Base-by-base conservation (phyloP, 2,113 vertebrate species). In the Carlito syrichta region DNA sequence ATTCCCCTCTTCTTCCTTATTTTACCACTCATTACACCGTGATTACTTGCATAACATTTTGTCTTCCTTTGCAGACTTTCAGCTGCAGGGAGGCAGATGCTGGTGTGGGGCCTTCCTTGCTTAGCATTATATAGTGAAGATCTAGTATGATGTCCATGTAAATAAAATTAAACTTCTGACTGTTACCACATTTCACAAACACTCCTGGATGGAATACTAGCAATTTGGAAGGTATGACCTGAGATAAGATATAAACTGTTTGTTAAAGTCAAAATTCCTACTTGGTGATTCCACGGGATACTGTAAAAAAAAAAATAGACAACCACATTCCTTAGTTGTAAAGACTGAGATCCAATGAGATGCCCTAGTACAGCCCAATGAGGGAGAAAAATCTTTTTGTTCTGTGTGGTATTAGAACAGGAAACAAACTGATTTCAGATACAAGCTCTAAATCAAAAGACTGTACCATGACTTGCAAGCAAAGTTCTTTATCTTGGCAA, bases 341-440 rank as follows among this genome's bases (percentile, higher is more conserved):
- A 52, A 82, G 27, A 45, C 32, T 89, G 54, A 89, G 62, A 52
- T 77, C n/a, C 43, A 66, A 82, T 38, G 52, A 69, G 73, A 74
- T 84, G 60, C 25, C 82, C 48, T 30, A 52, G 73, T 62, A 89
- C 8, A 84, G 79, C 22, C 81, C 93, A 94, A 66, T 12, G 7
- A 60, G 93, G 78, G 54, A 93, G 83, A 83, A 96, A 96, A 81
- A 86, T 63, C 56, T 58, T 62, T 91, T 86, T 62, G 48, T 88
- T 22, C 77, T 27, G 32, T 23, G 66, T 73, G 66, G 20, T 68
- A 40, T 45, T 60, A 81, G 86, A 68, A 76, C 73, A 97, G 89
- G 52, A 97, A 95, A 97, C 83, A 74, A 56, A 89, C 79, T 32
- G 40, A 94, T 73, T 88, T 71, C 85, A 43, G 68, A 69, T 81